A percentile compares a stretch with the other conserved stretches of the same genome.
Conservation (phyloP, 2,888 invertebrate species). For the Bombyx huttoni region DNA sequence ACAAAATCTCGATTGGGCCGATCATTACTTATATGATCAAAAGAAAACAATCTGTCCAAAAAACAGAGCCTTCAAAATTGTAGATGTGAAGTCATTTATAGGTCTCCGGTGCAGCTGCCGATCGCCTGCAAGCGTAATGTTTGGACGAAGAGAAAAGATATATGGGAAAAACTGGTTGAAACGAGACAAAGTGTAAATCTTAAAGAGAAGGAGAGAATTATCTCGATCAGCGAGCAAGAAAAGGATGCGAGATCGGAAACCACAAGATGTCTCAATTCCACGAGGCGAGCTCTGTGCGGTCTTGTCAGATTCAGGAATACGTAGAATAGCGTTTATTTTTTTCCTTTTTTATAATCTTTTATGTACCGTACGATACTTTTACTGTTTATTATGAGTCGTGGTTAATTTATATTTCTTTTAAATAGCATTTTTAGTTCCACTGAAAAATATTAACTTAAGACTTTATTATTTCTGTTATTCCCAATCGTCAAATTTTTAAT, state of each 20-base stretch:
- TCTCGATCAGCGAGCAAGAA: constrained; percentile 33
- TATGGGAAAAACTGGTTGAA: constrained; percentile 54
- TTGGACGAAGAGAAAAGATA: constrained; percentile 66
- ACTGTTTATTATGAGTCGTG: constrained; percentile 12
- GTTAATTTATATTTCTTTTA: constrained; percentile 5
- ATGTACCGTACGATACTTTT: constrained; percentile 25
- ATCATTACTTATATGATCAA: not conserved
- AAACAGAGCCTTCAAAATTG: constrained; percentile 42
- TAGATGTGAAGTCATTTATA: constrained; percentile 58
- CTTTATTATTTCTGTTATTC: no score
- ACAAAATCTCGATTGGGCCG: not conserved
- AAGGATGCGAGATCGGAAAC: constrained; percentile 65
- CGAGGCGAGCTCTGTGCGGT: constrained; percentile 66
- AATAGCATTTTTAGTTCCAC: not conserved
- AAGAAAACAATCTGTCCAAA: constrained; percentile 9
- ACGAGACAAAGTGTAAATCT: constrained; percentile 48
- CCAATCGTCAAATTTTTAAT: no score
- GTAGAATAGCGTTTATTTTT: constrained; percentile 51
- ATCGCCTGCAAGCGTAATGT: constrained; percentile 55
- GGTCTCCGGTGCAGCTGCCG: constrained; percentile 65
- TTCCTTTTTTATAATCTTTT: constrained; percentile 30
- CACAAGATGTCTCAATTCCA: constrained; percentile 73
- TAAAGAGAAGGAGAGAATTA: constrained; percentile 56
- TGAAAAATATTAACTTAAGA: no score
- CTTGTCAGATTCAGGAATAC: constrained; percentile 56